These are phyloP conservation scores for Odontesthes bonariensis DNA, from an alignment of 2,113 vertebrate genomes.

Conservation along the genomic window DNA sequence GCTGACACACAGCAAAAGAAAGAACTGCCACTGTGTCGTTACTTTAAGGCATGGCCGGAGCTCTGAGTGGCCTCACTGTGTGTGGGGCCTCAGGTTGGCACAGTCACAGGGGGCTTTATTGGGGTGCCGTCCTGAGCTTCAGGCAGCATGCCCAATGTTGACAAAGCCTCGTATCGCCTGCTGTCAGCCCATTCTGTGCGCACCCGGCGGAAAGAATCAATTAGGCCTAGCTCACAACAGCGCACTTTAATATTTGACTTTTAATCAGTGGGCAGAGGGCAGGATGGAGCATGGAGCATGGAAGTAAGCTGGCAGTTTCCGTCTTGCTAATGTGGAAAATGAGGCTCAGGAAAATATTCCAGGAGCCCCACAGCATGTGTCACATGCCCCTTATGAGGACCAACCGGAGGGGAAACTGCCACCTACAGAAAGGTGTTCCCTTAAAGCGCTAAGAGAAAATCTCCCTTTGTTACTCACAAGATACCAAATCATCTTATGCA, in stretches of 20 bases:
- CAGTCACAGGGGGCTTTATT: slow-evolving; percentile 63
- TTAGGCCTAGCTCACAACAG: slow-evolving; percentile 78
- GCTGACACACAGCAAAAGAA: slow-evolving; percentile 64
- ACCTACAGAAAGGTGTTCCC: slow-evolving; percentile 40
- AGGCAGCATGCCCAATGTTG: slow-evolving; percentile 81
- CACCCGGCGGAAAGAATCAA: slow-evolving; percentile 81
- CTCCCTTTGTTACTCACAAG: slow-evolving; percentile 40
- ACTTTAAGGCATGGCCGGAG: slow-evolving; percentile 58
- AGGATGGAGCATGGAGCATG: slow-evolving; percentile 44
- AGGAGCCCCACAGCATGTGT: slow-evolving; percentile 18
- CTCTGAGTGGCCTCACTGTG: slow-evolving; percentile 64
- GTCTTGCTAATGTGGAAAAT: slow-evolving; percentile 71
- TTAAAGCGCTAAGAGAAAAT: slow-evolving; percentile 34
- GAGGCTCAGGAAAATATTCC: slow-evolving; percentile 51
- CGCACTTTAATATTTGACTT: slow-evolving; percentile 83
- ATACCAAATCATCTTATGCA: slow-evolving; percentile 67
- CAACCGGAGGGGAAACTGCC: slow-evolving; percentile 21
- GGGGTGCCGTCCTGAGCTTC: slow-evolving; percentile 68
- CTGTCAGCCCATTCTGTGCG: slow-evolving; percentile 82
- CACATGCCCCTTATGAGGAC: slow-evolving; percentile 22
- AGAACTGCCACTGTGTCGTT: slow-evolving; percentile 57
- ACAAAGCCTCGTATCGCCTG: slow-evolving; percentile 83
- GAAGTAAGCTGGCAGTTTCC: slow-evolving; percentile 58
- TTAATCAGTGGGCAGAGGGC: slow-evolving; percentile 74
- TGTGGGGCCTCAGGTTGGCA: slow-evolving; percentile 75